These are phyloP conservation scores for Caenorhabditis doughertyi DNA, from an alignment of 2,888 invertebrate genomes.

Conservation along the genomic window DNA sequence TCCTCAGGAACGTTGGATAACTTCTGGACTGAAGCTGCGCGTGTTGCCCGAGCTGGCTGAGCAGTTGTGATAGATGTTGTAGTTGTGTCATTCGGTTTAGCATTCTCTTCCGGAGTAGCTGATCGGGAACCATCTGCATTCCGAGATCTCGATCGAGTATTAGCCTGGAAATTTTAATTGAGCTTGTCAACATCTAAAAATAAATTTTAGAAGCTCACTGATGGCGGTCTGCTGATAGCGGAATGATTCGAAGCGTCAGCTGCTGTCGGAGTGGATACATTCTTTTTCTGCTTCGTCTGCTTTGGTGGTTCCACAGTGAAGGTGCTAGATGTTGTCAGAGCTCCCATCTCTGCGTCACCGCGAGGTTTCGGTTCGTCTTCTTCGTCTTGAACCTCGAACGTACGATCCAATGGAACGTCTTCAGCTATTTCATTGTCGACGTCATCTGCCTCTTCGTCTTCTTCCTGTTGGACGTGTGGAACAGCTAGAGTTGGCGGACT, in stretches of 20 bases:
- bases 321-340: not conserved
- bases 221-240: not conserved
- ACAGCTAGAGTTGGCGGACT: too few species aligned
- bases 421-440: not conserved
- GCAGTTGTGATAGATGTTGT: too few species aligned
- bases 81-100: not conserved
- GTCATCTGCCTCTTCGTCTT: not conserved
- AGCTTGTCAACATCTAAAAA: too few species aligned
- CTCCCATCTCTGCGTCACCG: not conserved
- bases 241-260: not conserved
- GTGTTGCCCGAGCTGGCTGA: too few species aligned
- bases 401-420: slow-evolving; percentile 29
- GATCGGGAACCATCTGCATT: not conserved
- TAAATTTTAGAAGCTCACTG: not conserved
- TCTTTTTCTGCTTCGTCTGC: not conserved
- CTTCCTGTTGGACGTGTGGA: not conserved
- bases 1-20: too few species aligned
- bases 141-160: not conserved
- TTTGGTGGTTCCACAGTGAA: not conserved
- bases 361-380: slow-evolving; percentile 23
- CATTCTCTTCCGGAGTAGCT: not conserved
- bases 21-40: too few species aligned
- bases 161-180: not conserved
- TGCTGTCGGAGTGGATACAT: not conserved
- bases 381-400: slow-evolving; percentile 30